phyloP scores from a whole-genome alignment of 1,140 invertebrate species.

The Aleiodes sp. region DNA sequence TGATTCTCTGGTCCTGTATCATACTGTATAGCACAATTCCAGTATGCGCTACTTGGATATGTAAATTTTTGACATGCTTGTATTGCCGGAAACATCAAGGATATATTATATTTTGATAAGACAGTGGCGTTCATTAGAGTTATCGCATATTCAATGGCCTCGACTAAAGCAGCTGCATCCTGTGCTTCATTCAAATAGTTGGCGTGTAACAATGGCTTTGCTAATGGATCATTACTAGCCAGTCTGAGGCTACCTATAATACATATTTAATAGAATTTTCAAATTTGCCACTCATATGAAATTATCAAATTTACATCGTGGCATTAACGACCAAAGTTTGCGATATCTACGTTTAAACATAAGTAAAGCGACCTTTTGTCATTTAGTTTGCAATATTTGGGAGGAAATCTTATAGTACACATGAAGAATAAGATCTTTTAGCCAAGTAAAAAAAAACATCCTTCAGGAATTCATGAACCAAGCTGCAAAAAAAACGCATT shows the following conservation, averaged over 20 bases:
- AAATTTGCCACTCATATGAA: neutral
- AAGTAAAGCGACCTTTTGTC: no score
- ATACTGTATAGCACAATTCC: constrained; percentile 79
- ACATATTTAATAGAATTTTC: neutral
- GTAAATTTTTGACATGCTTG: constrained; percentile 68
- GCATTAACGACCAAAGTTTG: no score
- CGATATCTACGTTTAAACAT: no score
- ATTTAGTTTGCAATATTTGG: no score
- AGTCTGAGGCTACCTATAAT: constrained; percentile 56
- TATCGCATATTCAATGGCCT: constrained; percentile 64
- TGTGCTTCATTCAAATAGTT: constrained; percentile 67
- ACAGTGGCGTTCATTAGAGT: constrained; percentile 59
- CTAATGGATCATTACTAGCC: constrained; percentile 67
- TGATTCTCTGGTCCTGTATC: constrained; percentile 86
- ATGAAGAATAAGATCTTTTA: no score
- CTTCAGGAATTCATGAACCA: no score
- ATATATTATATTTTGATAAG: constrained; percentile 64
- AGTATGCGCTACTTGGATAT: constrained; percentile 78
- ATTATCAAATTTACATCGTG: no score
- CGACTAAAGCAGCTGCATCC: constrained; percentile 60
- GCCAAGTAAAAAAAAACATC: no score
- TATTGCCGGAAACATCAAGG: constrained; percentile 57
- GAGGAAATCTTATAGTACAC: no score
- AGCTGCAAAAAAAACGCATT: no score
- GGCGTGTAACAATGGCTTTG: constrained; percentile 69